Conservation (phyloP, 2,888 invertebrate species). For the Horisme vitalbata region DNA sequence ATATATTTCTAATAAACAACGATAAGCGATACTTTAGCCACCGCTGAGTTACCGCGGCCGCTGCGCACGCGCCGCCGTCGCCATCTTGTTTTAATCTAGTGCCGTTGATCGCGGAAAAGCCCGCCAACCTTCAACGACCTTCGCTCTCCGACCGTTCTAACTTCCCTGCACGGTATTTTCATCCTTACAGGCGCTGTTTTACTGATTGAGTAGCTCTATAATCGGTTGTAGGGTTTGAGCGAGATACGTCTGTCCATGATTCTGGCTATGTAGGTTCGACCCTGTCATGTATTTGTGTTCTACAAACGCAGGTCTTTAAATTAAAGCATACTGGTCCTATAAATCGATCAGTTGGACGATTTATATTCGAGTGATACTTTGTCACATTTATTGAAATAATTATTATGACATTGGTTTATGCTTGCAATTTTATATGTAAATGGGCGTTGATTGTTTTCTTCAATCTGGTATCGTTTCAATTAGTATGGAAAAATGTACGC, state of each 20-base stretch:
- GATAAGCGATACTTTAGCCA: slow-evolving; percentile 62
- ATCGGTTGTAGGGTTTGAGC: slow-evolving; percentile 31
- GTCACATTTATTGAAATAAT: slow-evolving; percentile 61
- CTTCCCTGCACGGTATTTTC: slow-evolving; percentile 46
- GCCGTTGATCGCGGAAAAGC: slow-evolving; percentile 82
- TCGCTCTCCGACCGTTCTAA: slow-evolving; percentile 76
- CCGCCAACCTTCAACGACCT: slow-evolving; percentile 83
- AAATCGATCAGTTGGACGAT: slow-evolving; percentile 63
- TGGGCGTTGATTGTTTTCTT: slow-evolving; percentile 28
- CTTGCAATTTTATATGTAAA: slow-evolving; percentile 33
- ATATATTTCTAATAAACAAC: slow-evolving; percentile 37
- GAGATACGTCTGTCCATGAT: slow-evolving; percentile 35
- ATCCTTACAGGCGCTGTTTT: slow-evolving; percentile 32
- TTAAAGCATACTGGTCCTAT: slow-evolving; percentile 63
- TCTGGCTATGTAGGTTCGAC: slow-evolving; percentile 37
- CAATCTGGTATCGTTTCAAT: not conserved
- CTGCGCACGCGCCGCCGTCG: slow-evolving; percentile 81
- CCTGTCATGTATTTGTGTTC: slow-evolving; percentile 63
- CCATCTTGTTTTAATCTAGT: slow-evolving; percentile 81
- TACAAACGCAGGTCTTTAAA: slow-evolving; percentile 64
- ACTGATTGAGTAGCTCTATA: slow-evolving; percentile 26
- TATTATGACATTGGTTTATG: slow-evolving; percentile 46
- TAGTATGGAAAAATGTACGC: not conserved
- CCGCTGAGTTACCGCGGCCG: slow-evolving; percentile 59
- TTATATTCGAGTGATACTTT: slow-evolving; percentile 67